phyloP scores from a whole-genome alignment of 2,888 invertebrate genomes.

The Zaprionus lineosus region DNA sequence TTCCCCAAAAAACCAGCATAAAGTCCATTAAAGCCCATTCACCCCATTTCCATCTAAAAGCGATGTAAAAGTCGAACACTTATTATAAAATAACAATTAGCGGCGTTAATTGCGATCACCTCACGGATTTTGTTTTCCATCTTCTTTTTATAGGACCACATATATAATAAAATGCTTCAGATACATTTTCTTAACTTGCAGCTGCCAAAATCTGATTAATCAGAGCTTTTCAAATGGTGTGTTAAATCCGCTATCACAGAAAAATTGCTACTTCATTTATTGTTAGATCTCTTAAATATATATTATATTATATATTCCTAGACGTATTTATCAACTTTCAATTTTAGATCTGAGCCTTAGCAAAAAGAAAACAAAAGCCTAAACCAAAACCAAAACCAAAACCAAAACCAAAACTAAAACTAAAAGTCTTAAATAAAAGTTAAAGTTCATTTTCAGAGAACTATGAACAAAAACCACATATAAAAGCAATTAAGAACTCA shows the following conservation, averaged over 20 bases:
- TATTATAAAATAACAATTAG: constrained; percentile 11
- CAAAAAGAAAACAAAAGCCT: constrained; percentile 5
- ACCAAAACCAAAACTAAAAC: too few species aligned
- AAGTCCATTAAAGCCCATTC: constrained; percentile 13
- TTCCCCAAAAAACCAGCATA: constrained; percentile 8
- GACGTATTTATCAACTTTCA: constrained; percentile 21
- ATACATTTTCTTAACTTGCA: constrained; percentile 49
- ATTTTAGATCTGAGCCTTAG: constrained; percentile 31
- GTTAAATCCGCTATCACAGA: constrained; percentile 68
- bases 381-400: too few species aligned
- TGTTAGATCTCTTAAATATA: constrained; percentile 16
- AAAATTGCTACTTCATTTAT: constrained; percentile 7
- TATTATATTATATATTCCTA: too few species aligned
- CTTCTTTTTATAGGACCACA: constrained; percentile 60
- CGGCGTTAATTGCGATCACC: constrained; percentile 40
- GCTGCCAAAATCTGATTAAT: constrained; percentile 52
- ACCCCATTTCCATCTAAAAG: constrained; percentile 15
- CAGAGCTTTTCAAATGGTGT: constrained; percentile 68
- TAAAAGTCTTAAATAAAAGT: constrained; percentile 5
- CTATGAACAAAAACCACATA: background rate
- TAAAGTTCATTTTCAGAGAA: background rate
- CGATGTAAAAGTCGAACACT: background rate
- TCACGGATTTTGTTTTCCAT: constrained; percentile 56
- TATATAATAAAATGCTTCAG: constrained; percentile 58
- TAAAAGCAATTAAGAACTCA: constrained; percentile 17